Percentiles rank a stretch among this genome's conserved stretches.
These are phyloP conservation scores for Zingel zingel DNA, from an alignment of 2,113 vertebrate genomes.

Conservation along the genomic window DNA sequence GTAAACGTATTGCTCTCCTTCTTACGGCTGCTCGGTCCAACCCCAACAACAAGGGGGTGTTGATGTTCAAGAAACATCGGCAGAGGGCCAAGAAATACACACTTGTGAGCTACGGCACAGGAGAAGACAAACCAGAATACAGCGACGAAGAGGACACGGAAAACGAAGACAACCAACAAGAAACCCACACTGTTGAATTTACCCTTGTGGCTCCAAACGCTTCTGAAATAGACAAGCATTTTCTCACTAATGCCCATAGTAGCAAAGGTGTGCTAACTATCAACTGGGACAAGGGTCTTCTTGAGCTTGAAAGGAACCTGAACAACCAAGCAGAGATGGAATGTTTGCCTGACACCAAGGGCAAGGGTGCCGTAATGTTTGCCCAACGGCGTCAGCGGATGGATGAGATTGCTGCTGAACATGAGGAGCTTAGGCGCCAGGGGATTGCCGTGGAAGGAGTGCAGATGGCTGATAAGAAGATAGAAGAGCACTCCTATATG, in stretches of 20 bases:
- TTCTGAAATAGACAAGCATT: conserved; percentile 90
- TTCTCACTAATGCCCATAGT: conserved; percentile 84
- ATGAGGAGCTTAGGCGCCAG: conserved; percentile 89
- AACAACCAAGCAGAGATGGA: conserved; percentile 89
- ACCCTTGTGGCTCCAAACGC: conserved; percentile 86
- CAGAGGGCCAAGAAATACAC: conserved; percentile 95
- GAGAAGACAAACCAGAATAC: conserved; percentile 85
- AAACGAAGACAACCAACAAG: conserved; percentile 80
- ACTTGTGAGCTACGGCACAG: conserved; percentile 98
- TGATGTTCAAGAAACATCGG: conserved; percentile 98
- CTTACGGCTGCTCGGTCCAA: conserved; percentile 92
- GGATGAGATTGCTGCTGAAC: conserved; percentile 94
- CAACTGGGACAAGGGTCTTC: conserved; percentile 91
- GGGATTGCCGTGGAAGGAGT: conserved; percentile 81
- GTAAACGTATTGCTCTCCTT: conserved; percentile 96
- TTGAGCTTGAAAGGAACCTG: conserved; percentile 89
- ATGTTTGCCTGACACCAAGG: conserved; percentile 91
- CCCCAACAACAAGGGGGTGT: conserved; percentile 96
- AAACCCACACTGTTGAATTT: conserved; percentile 84
- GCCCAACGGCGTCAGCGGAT: conserved; percentile 92
- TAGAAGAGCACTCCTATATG: conserved; percentile 72
- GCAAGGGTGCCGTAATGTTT: conserved; percentile 97
- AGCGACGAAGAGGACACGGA: conserved; percentile 86
- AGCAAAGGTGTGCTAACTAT: conserved; percentile 86
- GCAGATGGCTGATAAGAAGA: conserved; percentile 76